Conservation (phyloP, 2,113 vertebrate species). For the Falcunculus frontatus region DNA sequence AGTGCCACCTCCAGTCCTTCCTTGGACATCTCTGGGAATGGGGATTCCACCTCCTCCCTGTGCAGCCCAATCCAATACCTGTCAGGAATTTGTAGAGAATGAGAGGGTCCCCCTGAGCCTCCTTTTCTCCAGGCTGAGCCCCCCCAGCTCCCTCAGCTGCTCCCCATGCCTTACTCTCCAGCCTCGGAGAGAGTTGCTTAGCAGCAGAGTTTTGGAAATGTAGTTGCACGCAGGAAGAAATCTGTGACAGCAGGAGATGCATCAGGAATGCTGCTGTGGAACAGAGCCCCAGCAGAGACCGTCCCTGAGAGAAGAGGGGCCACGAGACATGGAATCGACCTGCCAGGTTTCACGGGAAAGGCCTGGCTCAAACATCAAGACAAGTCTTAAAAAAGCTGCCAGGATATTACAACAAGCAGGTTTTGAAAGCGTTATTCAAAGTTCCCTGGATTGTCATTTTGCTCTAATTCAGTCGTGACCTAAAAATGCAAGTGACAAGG, state of each 20-base stretch:
- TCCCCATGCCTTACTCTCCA: not conserved
- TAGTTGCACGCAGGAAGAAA: conserved; percentile 17
- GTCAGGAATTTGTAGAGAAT: not conserved
- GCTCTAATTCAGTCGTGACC: not conserved
- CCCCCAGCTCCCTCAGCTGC: not conserved
- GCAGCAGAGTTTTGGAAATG: conserved; percentile 61
- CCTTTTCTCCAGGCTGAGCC: not conserved
- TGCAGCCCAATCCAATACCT: not conserved
- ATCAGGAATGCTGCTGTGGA: not conserved
- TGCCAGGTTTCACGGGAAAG: not conserved
- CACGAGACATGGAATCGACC: rapidly evolving
- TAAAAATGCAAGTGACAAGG: not conserved
- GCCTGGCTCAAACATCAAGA: not conserved
- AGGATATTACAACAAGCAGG: not conserved
- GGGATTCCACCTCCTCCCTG: not conserved
- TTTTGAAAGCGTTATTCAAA: not conserved
- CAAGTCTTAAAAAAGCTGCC: not conserved
- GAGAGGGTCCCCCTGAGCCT: not conserved
- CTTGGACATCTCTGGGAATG: not conserved
- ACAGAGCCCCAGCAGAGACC: not conserved
- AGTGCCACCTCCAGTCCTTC: not conserved
- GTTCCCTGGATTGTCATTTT: not conserved
- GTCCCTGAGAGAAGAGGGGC: not conserved
- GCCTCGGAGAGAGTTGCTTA: conserved; percentile 37
- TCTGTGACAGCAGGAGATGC: conserved; percentile 1